Base-by-base conservation (phyloP, 2,888 invertebrate species). In the Trichogramma evanescens region DNA sequence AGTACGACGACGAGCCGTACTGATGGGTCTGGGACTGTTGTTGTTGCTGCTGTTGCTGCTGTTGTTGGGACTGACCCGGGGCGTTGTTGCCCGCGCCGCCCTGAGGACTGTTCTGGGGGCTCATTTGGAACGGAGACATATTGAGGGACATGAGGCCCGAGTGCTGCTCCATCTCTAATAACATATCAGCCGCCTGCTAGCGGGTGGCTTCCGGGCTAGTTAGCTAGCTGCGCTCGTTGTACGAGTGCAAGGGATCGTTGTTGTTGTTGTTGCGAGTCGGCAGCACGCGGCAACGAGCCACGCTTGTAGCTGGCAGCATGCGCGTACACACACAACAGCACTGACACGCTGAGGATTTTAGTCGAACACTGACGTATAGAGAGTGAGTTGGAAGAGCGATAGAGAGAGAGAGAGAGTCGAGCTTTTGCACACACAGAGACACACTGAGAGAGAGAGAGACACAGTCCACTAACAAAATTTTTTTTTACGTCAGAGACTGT, bases 151-250 rank as follows among this genome's bases (percentile, higher is more conserved):
- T 88, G 82, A 91, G 85, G 83, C 89, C 87, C 83, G 85, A 82
- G 80, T 86, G 84, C 82, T 89, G 90, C 82, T 92, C 91, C 92
- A 92, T 92, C 81, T 87, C 86, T 82, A 87, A 86, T 86, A 87
- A 85, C 88, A 88, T 88, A 82, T 82, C 83, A 80, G 65, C 63
- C 51, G 53, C 10, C 60, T 59, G 56, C 10, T 41, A 4, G 54
- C 42, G 51, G 59, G 46, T 7, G 13, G 49, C 6, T 13, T 49
- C 9, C 9, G 49, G 3, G 49, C n/a, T 9, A 49, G 49, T n/a
- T 43, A 46, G 46, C 50, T 39, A 46, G 5, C 6, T 39, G 45
- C 6, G 1, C 7, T 40, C 39, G 49, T 10, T 42, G 50, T 26
- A 13, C 40, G 4, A 54, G 51, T 8, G 56, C 41, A n/a, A 39